Conservation (phyloP, 2,797 vertebrate genomes). For the Margarornis squamiger region DNA sequence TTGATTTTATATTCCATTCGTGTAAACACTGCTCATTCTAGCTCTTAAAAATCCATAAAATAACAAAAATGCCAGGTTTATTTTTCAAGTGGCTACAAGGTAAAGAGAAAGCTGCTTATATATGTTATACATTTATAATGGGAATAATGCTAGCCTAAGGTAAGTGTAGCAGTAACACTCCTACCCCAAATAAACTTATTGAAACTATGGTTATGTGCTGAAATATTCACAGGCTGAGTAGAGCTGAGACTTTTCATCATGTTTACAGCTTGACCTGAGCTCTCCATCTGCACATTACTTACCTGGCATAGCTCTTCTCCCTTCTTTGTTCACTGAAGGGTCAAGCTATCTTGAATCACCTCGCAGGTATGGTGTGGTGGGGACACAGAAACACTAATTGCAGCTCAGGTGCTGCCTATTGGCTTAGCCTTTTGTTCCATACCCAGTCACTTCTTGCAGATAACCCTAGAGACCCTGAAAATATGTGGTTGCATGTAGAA, state of each 20-base stretch:
- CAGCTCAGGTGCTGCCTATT: not conserved
- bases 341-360: not conserved
- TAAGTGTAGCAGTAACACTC: not conserved
- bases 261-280: not conserved
- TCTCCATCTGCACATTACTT: not conserved
- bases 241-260: not conserved
- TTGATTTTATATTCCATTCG: constrained; percentile 68
- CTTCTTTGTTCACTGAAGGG: not conserved
- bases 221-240: not conserved
- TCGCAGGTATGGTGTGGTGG: not conserved
- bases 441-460: not conserved
- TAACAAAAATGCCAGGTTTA: constrained; percentile 51
- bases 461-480: fast-evolving
- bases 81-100: constrained; percentile 54
- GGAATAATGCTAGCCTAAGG: not conserved
- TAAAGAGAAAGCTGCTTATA: not conserved
- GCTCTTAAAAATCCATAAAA: constrained; percentile 67
- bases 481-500: fast-evolving
- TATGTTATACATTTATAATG: not conserved
- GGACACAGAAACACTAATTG: too few species aligned
- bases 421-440: not conserved
- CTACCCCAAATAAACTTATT: not conserved
- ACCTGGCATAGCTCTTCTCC: too few species aligned
- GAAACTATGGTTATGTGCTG: not conserved
- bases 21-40: constrained; percentile 68